Conservation (phyloP, 64 coral and sea anemone species). For the Porites lutea region DNA sequence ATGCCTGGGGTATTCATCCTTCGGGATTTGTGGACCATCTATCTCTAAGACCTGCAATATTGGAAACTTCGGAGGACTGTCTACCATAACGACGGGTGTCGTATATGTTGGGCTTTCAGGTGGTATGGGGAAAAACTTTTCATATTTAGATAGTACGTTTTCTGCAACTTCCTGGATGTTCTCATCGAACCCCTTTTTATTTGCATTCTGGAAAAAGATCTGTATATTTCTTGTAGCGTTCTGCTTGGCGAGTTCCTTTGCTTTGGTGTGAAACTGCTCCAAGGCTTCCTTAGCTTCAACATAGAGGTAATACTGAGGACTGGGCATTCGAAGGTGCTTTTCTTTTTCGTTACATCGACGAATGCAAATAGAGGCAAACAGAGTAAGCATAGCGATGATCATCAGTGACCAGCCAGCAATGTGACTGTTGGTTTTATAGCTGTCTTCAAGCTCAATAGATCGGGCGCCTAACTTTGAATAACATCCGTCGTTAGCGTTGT, state of each 20-base stretch:
- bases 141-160: neutral
- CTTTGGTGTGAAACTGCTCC: neutral
- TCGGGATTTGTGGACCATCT: neutral
- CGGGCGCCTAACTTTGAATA: neutral
- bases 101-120: constrained; percentile 18
- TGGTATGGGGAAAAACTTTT: constrained; percentile 16
- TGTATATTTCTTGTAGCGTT: neutral
- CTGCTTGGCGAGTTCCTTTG: constrained; percentile 32
- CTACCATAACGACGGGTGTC: neutral
- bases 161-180: neutral
- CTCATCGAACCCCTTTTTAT: neutral
- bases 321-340: neutral
- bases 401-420: constrained; percentile 10
- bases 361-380: neutral
- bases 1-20: neutral
- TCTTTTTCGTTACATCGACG: neutral
- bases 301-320: constrained; percentile 12
- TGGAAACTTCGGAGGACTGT: neutral
- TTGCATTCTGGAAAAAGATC: neutral
- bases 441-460: constrained; percentile 1
- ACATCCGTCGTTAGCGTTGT: neutral
- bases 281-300: constrained; percentile 14
- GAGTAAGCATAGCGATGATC: neutral
- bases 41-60: neutral
- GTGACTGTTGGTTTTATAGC: constrained; percentile 6